phyloP scores from a whole-genome alignment of 2,113 vertebrate species.

The Plestiodon gilberti region DNA sequence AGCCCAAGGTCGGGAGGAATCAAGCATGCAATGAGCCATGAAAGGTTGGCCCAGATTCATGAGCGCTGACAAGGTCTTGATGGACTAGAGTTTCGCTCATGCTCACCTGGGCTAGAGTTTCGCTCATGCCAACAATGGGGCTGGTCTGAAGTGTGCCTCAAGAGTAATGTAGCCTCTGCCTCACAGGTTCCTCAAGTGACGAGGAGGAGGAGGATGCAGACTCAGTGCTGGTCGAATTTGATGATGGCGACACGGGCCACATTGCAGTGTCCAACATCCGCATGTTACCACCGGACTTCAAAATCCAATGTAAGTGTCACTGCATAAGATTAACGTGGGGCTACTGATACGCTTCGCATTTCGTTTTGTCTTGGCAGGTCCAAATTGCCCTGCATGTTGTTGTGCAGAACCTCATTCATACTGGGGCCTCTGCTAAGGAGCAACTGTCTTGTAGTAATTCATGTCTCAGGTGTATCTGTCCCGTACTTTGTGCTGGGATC shows the following conservation, averaged over 20 bases:
- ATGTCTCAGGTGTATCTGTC: not conserved
- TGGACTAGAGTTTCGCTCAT: no score
- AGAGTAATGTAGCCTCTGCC: accelerated
- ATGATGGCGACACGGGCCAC: slow-evolving; percentile 93
- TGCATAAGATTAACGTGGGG: accelerated
- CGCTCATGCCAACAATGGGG: not conserved
- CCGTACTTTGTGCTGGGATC: not conserved
- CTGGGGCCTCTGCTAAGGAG: not conserved
- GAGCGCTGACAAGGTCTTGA: no score
- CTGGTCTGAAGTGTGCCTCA: not conserved
- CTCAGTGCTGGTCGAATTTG: slow-evolving; percentile 93
- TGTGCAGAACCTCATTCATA: not conserved
- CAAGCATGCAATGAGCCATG: not conserved
- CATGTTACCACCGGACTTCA: slow-evolving; percentile 92
- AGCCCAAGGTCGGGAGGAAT: not conserved
- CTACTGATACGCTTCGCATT: not conserved
- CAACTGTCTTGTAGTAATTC: not conserved
- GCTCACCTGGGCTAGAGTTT: not conserved
- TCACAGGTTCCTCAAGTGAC: slow-evolving; percentile 75
- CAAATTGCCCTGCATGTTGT: not conserved
- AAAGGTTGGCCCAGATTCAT: no score
- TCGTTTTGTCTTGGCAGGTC: not conserved
- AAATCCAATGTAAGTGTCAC: slow-evolving; percentile 87
- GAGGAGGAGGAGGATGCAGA: slow-evolving; percentile 81
- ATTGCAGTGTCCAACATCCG: slow-evolving; percentile 93